Evolutionary conservation across 2,113 vertebrate genomes (phyloP).

Genomic region (Piaya cayana): DNA sequence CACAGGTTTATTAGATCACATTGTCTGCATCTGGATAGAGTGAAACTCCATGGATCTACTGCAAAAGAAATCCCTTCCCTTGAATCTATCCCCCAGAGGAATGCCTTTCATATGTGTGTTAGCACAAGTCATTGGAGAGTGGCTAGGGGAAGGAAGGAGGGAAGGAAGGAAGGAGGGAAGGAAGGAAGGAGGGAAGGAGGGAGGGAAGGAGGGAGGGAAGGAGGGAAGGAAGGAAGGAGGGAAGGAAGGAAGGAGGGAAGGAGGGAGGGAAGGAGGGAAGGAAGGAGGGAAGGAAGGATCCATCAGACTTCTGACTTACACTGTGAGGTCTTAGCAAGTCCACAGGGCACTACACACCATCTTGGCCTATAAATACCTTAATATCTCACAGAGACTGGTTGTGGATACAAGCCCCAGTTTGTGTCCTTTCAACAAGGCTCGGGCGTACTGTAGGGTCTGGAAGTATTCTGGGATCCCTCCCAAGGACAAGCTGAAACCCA

Average conservation of each 20-base stretch:
- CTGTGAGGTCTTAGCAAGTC: neutral
- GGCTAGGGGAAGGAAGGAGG: too few relatives aligned
- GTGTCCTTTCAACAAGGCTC: neutral
- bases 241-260: too few relatives aligned
- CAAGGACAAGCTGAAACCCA: neutral
- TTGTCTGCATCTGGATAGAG: neutral
- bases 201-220: neutral
- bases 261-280: neutral
- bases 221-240: too few relatives aligned
- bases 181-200: too few relatives aligned
- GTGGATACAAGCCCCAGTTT: neutral
- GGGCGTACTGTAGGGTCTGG: neutral
- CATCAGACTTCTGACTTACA: neutral
- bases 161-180: neutral
- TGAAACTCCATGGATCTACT: neutral
- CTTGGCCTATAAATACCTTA: neutral
- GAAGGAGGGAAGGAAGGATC: neutral
- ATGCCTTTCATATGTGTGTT: neutral
- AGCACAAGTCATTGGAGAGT: too few relatives aligned
- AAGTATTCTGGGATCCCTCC: neutral
- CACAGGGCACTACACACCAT: neutral
- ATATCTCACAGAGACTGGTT: neutral
- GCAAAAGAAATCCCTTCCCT: neutral
- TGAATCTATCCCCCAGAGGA: neutral
- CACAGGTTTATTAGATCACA: neutral